Evolutionary conservation across 2,113 vertebrate species (phyloP), one percentile per base, ranked within the genome.

Genomic region (Gadus chalcogrammus): DNA sequence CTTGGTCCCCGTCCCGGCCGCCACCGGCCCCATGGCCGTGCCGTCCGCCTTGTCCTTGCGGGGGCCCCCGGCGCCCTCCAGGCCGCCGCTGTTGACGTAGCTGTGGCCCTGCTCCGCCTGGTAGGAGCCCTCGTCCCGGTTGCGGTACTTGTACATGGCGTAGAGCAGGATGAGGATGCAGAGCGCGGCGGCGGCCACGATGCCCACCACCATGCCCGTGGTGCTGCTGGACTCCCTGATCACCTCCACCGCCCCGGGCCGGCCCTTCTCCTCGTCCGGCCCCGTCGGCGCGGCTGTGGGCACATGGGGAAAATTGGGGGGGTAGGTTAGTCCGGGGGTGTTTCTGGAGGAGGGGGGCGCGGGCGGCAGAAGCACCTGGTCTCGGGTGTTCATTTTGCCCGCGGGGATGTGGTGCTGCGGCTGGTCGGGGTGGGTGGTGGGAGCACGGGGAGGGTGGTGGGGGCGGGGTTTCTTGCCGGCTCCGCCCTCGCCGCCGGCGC

Each of bases 81-180:
- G 76, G 15, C 93, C 92, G 55, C 94, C 92, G 87, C 90, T 94
- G 90, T 93, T 94, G 93, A 93, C 92, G 92, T 94, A 96, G 88
- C 92, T 93, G 69, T 95, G 92, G 79, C 92, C 90, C 92, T 95
- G 94, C 85, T 97, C 95, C 82, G 96, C 90, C 83, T 94, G 95
- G 93, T 96, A 97, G 85, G 96, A 96, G 82, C 94, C 95, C 77
- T 97, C 96, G 68, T 97, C 96, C 52, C 96, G 93, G 92, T 97
- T 97, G 85, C 96, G 95, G 84, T 97, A 97, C 91, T 97, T 97
- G 91, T 97, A 97, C 96, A 97, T 97, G 91, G 96, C 96, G 77
- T 97, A 97, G 77, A 97, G 96, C n/a, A 97, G 95, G 88, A 97
- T 97, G 80, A 97, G 95, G 85, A 97, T 97, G 90, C 96, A 97